Conservation (phyloP, 2,888 invertebrate species). For the Platycnemis pennipes region DNA sequence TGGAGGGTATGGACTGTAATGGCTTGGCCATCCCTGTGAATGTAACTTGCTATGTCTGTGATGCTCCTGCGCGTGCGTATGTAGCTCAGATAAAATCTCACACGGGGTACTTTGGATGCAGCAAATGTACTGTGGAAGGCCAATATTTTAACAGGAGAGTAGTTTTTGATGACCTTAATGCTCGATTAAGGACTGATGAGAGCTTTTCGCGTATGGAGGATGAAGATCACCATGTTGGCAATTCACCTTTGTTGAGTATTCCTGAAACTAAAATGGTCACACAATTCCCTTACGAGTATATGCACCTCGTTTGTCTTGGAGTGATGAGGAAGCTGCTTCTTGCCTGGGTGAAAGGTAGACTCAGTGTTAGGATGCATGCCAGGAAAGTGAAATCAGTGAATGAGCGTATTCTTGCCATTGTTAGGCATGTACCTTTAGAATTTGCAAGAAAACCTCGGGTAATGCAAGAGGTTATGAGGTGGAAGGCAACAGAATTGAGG, state of each 20-base stretch:
- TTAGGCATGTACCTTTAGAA: not conserved
- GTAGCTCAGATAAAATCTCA: no score
- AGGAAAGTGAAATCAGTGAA: not conserved
- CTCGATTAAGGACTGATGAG: not conserved
- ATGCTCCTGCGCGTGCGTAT: no score
- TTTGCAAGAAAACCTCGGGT: not conserved
- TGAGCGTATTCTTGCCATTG: not conserved
- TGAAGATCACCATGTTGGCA: no score
- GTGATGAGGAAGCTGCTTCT: not conserved
- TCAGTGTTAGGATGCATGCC: not conserved
- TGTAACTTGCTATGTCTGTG: not conserved
- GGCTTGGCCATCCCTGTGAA: not conserved
- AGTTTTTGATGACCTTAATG: not conserved
- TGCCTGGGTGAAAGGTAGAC: not conserved
- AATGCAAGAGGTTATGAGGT: not conserved
- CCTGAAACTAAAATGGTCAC: no score
- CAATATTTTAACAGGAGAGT: not conserved
- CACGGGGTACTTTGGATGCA: not conserved
- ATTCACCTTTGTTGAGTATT: no score
- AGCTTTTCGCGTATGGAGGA: no score
- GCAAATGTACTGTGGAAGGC: not conserved
- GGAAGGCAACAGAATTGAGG: conserved; percentile 1
- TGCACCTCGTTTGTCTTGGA: not conserved
- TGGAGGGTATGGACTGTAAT: not conserved
- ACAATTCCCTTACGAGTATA: not conserved